These are phyloP conservation scores for Bacillus rossius DNA, from an alignment of 1,140 invertebrate genomes.

Conservation along the genomic window DNA sequence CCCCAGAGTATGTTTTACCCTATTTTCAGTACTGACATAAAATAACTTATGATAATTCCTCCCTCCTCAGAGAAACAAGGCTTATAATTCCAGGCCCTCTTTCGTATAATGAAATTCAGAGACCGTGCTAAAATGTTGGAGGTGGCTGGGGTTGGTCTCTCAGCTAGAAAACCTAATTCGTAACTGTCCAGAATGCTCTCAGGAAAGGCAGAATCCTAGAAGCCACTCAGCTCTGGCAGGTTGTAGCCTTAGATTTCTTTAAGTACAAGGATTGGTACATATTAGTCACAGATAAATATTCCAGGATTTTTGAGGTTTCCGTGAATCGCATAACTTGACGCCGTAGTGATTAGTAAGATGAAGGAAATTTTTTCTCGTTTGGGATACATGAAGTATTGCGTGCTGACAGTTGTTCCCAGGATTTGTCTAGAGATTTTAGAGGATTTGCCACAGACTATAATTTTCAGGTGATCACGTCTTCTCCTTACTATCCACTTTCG, in stretches of 20 bases:
- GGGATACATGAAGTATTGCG: conserved; percentile 22
- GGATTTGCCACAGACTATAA: not conserved
- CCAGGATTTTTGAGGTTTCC: conserved; percentile 23
- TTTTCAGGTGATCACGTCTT: no score
- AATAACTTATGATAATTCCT: conserved; percentile 16
- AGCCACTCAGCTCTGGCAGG: conserved; percentile 32
- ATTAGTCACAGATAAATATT: conserved; percentile 26
- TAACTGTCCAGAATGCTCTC: conserved; percentile 13
- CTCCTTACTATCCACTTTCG: no score
- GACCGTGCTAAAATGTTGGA: conserved; percentile 16
- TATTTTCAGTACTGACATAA: conserved; percentile 20
- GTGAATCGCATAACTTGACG: conserved; percentile 18
- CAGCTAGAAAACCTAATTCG: conserved; percentile 14
- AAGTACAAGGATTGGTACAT: conserved; percentile 32
- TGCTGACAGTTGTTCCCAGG: no score
- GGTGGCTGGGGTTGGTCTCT: conserved; percentile 17
- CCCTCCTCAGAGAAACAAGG: conserved; percentile 20
- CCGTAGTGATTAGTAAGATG: conserved; percentile 19
- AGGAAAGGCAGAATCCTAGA: conserved; percentile 14
- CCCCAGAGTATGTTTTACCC: conserved; percentile 10
- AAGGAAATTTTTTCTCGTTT: conserved; percentile 25
- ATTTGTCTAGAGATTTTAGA: no score
- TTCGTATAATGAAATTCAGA: conserved; percentile 16
- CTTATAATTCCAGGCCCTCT: conserved; percentile 23
- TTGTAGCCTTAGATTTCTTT: conserved; percentile 34